phyloP scores from a whole-genome alignment of 1,140 invertebrate species.

The Drosophila lowei region DNA sequence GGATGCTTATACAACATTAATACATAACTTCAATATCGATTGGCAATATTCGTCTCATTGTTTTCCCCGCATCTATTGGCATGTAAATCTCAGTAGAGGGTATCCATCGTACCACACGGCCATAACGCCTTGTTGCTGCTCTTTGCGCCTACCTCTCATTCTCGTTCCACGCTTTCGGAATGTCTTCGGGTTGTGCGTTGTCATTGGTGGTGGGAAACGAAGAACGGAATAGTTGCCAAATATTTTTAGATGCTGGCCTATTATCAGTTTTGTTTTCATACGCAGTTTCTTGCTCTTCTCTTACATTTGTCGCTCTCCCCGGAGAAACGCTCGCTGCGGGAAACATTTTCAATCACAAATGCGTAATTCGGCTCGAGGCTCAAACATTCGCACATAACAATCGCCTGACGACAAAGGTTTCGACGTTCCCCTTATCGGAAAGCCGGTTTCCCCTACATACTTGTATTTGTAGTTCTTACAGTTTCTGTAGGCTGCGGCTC shows the following conservation, averaged over 20 bases:
- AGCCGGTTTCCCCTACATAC: conserved; percentile 17
- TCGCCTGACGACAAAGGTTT: conserved; percentile 25
- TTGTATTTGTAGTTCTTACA: background rate
- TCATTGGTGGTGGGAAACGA: background rate
- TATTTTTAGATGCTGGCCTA: conserved; percentile 66
- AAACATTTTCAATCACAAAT: conserved; percentile 6
- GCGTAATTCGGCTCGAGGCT: conserved; percentile 9
- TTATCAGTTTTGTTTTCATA: conserved; percentile 75
- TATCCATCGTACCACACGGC: no score
- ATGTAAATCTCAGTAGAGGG: background rate
- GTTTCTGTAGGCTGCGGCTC: background rate
- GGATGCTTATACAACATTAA: no score
- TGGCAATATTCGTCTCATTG: background rate
- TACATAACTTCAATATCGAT: no score
- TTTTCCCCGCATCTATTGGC: no score
- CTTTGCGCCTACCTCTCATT: no score
- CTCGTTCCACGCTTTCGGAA: conserved; percentile 20
- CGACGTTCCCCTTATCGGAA: conserved; percentile 22
- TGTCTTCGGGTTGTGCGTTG: conserved; percentile 17
- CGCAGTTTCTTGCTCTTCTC: conserved; percentile 42
- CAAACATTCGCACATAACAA: conserved; percentile 22
- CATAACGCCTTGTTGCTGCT: no score
- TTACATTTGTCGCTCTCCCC: background rate
- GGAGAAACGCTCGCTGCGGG: background rate
- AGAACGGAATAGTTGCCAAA: conserved; percentile 44